These are phyloP conservation scores for Cantharis rustica DNA, from an alignment of 2,888 invertebrate genomes.

Conservation along the genomic window DNA sequence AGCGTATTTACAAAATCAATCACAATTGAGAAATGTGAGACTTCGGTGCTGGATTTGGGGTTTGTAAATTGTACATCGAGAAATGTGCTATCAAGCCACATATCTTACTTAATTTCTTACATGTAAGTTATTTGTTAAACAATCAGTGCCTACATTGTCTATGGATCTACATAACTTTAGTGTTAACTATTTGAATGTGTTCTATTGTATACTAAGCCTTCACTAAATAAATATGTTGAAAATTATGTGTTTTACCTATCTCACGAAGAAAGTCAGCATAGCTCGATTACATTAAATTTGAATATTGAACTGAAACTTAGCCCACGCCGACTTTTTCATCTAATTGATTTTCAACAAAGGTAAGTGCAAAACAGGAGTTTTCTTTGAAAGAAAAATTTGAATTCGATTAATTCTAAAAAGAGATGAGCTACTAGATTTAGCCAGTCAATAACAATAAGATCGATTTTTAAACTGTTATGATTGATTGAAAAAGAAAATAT, in stretches of 20 bases:
- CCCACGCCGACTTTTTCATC: not conserved
- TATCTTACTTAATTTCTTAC: not conserved
- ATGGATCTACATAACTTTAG: slow-evolving; percentile 20
- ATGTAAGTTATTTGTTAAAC: slow-evolving; percentile 30
- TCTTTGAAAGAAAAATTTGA: not conserved
- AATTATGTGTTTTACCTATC: slow-evolving; percentile 1
- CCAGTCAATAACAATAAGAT: not conserved
- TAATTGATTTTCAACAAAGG: not conserved
- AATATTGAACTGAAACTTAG: not conserved
- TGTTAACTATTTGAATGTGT: slow-evolving; percentile 35
- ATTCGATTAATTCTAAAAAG: not conserved
- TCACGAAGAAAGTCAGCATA: not conserved
- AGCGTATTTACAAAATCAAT: not conserved
- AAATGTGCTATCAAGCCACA: not conserved
- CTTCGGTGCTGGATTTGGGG: not conserved
- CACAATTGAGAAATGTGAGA: not conserved
- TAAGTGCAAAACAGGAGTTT: not conserved
- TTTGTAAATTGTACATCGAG: not conserved
- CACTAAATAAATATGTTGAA: slow-evolving; percentile 29
- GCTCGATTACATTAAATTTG: not conserved
- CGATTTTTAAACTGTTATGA: not conserved
- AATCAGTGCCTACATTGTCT: slow-evolving; percentile 34
- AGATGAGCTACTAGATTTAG: not conserved
- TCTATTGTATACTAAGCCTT: slow-evolving; percentile 37
- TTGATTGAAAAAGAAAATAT: not conserved